Evolutionary conservation across 2,113 vertebrate genomes (phyloP).

Genomic region (Sardina pilchardus): DNA sequence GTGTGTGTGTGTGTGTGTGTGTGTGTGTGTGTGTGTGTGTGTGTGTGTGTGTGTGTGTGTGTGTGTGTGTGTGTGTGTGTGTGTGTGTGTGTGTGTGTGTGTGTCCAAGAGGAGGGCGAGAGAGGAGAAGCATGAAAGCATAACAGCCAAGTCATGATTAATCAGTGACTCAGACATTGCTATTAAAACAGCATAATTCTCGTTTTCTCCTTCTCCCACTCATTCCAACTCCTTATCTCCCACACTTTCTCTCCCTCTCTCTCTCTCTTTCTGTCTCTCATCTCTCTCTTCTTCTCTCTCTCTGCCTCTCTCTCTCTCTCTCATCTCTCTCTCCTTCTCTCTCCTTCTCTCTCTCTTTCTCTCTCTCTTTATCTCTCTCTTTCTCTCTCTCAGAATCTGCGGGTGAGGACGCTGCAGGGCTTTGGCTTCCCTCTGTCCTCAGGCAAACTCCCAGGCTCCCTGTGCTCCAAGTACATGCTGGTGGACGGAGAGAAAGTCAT

Average conservation of each 20-base stretch:
- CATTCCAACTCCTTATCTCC: neutral
- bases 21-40: too few relatives aligned
- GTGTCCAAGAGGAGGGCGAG: neutral
- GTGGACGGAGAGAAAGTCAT: constrained; percentile 93
- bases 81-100: neutral
- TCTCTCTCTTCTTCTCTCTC: neutral
- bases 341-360: neutral
- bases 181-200: neutral
- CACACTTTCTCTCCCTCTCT: constrained; percentile 22
- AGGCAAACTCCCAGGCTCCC: constrained; percentile 82
- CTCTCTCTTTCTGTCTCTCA: constrained; percentile 24
- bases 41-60: neutral
- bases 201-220: neutral
- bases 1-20: too few relatives aligned
- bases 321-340: neutral
- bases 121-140: too few relatives aligned
- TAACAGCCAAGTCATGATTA: neutral
- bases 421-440: constrained; percentile 82
- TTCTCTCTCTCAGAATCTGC: constrained; percentile 79
- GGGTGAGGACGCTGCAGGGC: constrained; percentile 83
- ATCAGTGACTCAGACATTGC: neutral
- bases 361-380: neutral
- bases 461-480: constrained; percentile 90
- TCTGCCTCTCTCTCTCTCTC: constrained; percentile 11
- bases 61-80: neutral